Percentiles rank a stretch among this genome's conserved stretches.
Conservation (phyloP, 2,888 invertebrate genomes). For the Torymus auratus region DNA sequence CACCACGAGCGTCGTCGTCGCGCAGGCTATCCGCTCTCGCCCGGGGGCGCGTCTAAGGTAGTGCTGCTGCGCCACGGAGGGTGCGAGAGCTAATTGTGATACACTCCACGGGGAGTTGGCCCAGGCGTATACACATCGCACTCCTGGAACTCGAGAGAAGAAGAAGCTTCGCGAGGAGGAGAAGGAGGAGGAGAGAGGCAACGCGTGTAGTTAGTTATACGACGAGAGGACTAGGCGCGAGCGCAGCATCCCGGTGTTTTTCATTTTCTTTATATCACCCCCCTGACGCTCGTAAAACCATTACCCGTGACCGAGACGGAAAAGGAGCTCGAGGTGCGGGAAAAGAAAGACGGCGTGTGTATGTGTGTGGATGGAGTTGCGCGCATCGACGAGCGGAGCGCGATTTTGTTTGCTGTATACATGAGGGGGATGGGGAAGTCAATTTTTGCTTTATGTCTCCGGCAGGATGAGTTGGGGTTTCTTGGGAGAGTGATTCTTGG, state of each 20-base stretch:
- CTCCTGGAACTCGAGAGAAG: slow-evolving; percentile 67
- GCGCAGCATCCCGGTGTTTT: slow-evolving; percentile 80
- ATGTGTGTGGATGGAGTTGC: slow-evolving; percentile 61
- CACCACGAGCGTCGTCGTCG: neutral
- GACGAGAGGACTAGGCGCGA: slow-evolving; percentile 51
- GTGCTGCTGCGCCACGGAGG: slow-evolving; percentile 14
- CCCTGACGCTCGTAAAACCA: slow-evolving; percentile 91
- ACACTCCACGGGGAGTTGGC: slow-evolving; percentile 73
- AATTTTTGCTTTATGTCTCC: slow-evolving; percentile 62
- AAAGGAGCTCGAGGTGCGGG: slow-evolving; percentile 67
- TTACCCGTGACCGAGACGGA: slow-evolving; percentile 88
- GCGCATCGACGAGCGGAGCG: slow-evolving; percentile 55
- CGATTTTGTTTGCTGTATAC: slow-evolving; percentile 63
- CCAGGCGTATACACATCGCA: slow-evolving; percentile 47
- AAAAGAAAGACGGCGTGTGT: slow-evolving; percentile 14
- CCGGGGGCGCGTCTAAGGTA: slow-evolving; percentile 26
- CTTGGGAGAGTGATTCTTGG: too few relatives aligned
- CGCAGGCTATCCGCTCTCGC: neutral
- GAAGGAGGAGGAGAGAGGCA: slow-evolving; percentile 67
- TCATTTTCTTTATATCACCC: slow-evolving; percentile 94
- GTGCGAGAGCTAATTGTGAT: slow-evolving; percentile 73
- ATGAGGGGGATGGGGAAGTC: slow-evolving; percentile 65
- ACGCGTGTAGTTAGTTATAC: slow-evolving; percentile 72
- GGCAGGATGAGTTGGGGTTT: too few relatives aligned
- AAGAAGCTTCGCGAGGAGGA: slow-evolving; percentile 65